phyloP scores from a whole-genome alignment of 2,797 vertebrate genomes.

The Peromyscus nudipes region DNA sequence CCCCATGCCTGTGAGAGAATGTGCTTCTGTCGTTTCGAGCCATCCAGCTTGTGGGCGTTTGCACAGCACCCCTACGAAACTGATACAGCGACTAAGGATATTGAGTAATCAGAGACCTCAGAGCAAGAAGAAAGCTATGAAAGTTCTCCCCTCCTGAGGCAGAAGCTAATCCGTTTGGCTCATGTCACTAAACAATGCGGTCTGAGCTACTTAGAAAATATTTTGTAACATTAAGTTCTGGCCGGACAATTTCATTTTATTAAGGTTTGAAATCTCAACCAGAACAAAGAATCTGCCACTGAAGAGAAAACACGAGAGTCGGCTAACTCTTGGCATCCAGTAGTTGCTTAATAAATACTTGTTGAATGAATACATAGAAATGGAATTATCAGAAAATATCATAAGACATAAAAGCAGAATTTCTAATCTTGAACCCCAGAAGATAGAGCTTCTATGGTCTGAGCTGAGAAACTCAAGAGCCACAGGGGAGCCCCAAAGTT shows the following conservation, averaged over 20 bases:
- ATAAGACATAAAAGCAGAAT: slow-evolving; percentile 39
- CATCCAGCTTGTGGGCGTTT: not conserved
- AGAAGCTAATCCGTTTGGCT: slow-evolving; percentile 48
- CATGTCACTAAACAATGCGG: slow-evolving; percentile 39
- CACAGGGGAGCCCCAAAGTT: not conserved
- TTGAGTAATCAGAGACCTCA: slow-evolving; percentile 17
- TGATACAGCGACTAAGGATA: not conserved
- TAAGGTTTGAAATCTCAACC: slow-evolving; percentile 49
- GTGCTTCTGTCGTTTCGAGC: not conserved
- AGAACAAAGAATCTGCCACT: slow-evolving; percentile 62
- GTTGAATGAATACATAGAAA: slow-evolving; percentile 21
- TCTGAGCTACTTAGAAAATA: slow-evolving; percentile 68
- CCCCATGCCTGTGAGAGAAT: not conserved
- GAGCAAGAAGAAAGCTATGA: slow-evolving; percentile 38
- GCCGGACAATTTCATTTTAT: slow-evolving; percentile 49
- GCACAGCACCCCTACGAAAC: not conserved
- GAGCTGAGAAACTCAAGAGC: slow-evolving; percentile 9
- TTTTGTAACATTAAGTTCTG: slow-evolving; percentile 67
- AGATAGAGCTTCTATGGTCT: not conserved
- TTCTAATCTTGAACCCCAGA: not conserved
- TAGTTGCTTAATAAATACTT: slow-evolving; percentile 58
- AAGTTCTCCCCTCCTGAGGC: not conserved
- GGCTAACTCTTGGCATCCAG: slow-evolving; percentile 21
- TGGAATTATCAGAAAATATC: slow-evolving; percentile 23
- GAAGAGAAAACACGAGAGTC: slow-evolving; percentile 4